Base-by-base conservation (phyloP, 2,888 invertebrate species). In the Punctoribates punctum region DNA sequence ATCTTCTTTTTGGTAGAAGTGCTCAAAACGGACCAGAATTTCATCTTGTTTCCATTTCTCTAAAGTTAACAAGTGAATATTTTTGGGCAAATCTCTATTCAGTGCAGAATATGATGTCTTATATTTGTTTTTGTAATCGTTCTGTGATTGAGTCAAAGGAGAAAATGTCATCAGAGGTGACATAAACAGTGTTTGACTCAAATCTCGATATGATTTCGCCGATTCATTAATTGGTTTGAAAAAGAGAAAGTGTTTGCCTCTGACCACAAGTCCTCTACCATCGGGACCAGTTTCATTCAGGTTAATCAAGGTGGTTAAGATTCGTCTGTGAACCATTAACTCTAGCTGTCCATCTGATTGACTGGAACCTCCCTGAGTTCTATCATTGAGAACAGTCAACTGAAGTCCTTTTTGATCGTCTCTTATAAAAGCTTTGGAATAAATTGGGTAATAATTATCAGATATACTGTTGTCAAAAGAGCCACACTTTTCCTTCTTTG, bases 341-440 rank as follows among this genome's bases (percentile, higher is more conserved):
- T 95, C 94, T 1, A 94, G 80, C 79, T 88, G 85, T 0, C 94
- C 94, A 82, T 91, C 89, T 0, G 84, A 81, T 25, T 94, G 82
- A 73, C 93, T 93, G 0, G 88, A 86, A 0, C 92, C 94, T 0
- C 94, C 94, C 85, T 93, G 89, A 0, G 93, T 88, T 73, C 94
- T 86, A 83, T 94, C 94, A 0, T 88, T 90, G 0, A 93, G 81
- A 0, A 91, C 85, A 0, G 88, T 86, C 0, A 91, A 57, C 38
- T 79, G 79, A 11, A 78, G 46, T 29, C 77, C 73, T 38, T 4
- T 34, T 34, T 34, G 81, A 83, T 91, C 88, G 83, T 96, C 92
- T 17, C 97, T 86, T 0, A 96, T 97, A 83, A 96, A 98, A 0
- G 94, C 90, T 83, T 98, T 98, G 0, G 97, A 97, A 82, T 89